These are phyloP conservation scores for Uloborus plumipes DNA, from an alignment of 2,888 invertebrate genomes.

Conservation along the genomic window DNA sequence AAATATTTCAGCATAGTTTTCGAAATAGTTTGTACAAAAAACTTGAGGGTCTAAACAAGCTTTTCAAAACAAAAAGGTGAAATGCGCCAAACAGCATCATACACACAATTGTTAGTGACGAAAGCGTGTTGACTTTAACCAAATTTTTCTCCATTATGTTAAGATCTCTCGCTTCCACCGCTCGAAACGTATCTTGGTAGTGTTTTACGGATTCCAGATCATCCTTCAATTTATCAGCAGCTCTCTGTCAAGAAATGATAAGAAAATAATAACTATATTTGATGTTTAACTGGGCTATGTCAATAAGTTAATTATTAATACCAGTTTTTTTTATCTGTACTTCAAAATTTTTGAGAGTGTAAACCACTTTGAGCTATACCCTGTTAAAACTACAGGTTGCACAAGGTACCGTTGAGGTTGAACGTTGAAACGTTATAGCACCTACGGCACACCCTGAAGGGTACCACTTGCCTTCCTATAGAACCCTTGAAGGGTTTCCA, in stretches of 20 bases:
- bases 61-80: conserved; percentile 82
- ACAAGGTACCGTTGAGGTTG: too few species aligned
- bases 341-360: too few species aligned
- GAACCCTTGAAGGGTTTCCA: too few species aligned
- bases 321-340: too few species aligned
- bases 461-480: too few species aligned
- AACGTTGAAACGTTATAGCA: too few species aligned
- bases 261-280: conserved; percentile 11
- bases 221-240: conserved; percentile 77
- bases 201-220: conserved; percentile 70
- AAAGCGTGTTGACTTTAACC: conserved; percentile 85
- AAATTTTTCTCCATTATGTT: conserved; percentile 85
- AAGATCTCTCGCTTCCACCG: conserved; percentile 84
- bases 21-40: conserved; percentile 68
- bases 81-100: conserved; percentile 81
- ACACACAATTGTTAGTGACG: conserved; percentile 79
- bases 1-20: conserved; percentile 20
- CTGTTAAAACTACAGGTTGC: too few species aligned
- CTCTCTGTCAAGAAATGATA: conserved; percentile 75
- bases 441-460: too few species aligned
- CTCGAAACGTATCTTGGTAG: conserved; percentile 77
- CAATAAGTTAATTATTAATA: neutral
- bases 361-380: too few species aligned
- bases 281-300: neutral
- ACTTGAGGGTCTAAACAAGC: conserved; percentile 79